A percentile compares a stretch with the other conserved stretches of the same genome.
These are phyloP conservation scores for Plectrocnemia conspersa DNA, from an alignment of 1,140 invertebrate species.

Conservation along the genomic window DNA sequence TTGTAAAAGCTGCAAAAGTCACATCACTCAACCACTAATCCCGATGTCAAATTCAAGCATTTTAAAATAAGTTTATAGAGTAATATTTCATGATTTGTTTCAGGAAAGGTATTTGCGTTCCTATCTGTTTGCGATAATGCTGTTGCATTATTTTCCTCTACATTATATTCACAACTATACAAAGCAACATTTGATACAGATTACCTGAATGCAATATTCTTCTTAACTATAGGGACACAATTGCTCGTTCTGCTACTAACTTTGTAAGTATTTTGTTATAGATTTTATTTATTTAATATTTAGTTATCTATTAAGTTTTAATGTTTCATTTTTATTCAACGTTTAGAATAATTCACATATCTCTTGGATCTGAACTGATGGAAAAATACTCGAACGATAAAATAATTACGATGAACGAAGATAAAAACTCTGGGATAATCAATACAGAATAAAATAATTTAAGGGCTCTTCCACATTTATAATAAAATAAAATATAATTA, in stretches of 20 bases:
- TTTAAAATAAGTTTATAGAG: no score
- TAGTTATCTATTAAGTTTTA: not conserved
- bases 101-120: conserved; percentile 68
- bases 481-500: no score
- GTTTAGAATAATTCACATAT: conserved; percentile 39
- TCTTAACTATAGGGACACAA: conserved; percentile 66
- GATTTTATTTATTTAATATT: not conserved
- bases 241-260: conserved; percentile 45
- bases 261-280: conserved; percentile 14
- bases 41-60: not conserved
- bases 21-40: no score
- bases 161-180: conserved; percentile 67
- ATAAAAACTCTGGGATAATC: no score
- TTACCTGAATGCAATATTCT: conserved; percentile 58
- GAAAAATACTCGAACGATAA: conserved; percentile 38
- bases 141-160: conserved; percentile 63
- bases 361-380: conserved; percentile 37
- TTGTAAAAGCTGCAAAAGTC: no score
- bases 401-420: no score
- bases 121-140: conserved; percentile 72
- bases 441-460: no score
- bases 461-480: no score
- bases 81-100: no score
- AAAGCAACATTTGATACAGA: conserved; percentile 55
- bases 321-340: conserved; percentile 3